Conservation (phyloP, 2,888 invertebrate genomes). For the Acanthoscelides obtectus region DNA sequence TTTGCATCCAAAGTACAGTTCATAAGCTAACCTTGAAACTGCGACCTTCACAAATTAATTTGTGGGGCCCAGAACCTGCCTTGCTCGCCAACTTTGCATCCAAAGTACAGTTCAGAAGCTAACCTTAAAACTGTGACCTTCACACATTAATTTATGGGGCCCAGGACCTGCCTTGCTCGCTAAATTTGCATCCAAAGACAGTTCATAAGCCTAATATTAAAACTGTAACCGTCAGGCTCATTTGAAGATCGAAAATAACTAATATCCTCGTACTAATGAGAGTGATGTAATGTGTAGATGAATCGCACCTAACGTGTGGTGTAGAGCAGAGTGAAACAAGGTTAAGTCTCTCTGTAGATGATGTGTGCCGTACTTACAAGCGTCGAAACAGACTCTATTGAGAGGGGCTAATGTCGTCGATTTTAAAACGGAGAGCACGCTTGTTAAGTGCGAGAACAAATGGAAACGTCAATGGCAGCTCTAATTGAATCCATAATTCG, state of each 20-base stretch:
- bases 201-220: too few relatives aligned
- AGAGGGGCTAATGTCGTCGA: constrained; percentile 15
- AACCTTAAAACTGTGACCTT: too few relatives aligned
- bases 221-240: too few relatives aligned
- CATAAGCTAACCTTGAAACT: too few relatives aligned
- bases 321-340: constrained; percentile 7
- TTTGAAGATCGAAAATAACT: background rate
- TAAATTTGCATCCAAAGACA: too few relatives aligned
- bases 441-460: constrained; percentile 19
- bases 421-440: constrained; percentile 16
- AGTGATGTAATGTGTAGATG: background rate
- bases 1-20: too few relatives aligned
- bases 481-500: constrained; percentile 23
- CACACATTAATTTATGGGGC: too few relatives aligned
- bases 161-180: too few relatives aligned
- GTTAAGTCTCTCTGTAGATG: constrained; percentile 11
- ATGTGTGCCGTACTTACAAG: constrained; percentile 5
- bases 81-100: too few relatives aligned
- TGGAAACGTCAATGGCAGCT: constrained; percentile 22
- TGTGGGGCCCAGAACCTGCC: too few relatives aligned
- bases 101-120: too few relatives aligned
- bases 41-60: too few relatives aligned
- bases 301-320: background rate
- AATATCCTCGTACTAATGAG: background rate
- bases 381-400: background rate